Percentiles rank a stretch among this genome's conserved stretches.
These are phyloP conservation scores for Podotricha telesiphe DNA, from an alignment of 2,888 invertebrate genomes.

Conservation along the genomic window DNA sequence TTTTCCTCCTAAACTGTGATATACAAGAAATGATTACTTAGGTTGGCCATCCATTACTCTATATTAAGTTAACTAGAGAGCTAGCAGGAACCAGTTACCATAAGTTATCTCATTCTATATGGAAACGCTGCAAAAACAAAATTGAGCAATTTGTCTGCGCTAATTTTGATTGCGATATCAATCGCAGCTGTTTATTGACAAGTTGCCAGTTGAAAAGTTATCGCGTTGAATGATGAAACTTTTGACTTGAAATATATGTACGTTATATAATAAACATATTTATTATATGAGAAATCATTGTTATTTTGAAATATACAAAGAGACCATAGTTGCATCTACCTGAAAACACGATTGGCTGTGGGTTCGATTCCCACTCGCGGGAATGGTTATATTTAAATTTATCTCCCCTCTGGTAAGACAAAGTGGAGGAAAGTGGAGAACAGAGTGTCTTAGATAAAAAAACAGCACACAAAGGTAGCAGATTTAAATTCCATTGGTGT, in stretches of 20 bases:
- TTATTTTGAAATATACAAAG: too few relatives aligned
- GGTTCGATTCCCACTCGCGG: too few relatives aligned
- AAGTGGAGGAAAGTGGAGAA: too few relatives aligned
- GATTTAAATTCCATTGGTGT: background rate
- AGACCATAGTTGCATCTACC: too few relatives aligned
- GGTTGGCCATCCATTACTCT: background rate
- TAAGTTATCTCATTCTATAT: slow-evolving; percentile 3
- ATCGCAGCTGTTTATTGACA: slow-evolving; percentile 20
- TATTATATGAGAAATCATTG: background rate
- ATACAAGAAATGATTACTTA: background rate
- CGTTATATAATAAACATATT: background rate
- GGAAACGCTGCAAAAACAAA: slow-evolving; percentile 14
- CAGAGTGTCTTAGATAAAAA: too few relatives aligned
- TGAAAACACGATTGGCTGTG: too few relatives aligned
- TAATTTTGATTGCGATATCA: slow-evolving; percentile 31
- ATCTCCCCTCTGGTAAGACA: too few relatives aligned
- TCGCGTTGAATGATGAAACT: slow-evolving; percentile 10
- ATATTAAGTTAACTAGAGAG: background rate
- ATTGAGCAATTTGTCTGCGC: slow-evolving; percentile 26
- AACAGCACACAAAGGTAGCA: background rate
- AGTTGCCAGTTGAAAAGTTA: slow-evolving; percentile 22
- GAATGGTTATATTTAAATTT: too few relatives aligned
- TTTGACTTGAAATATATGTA: background rate
- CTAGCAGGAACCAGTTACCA: slow-evolving; percentile 6
- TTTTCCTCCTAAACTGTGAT: background rate